phyloP scores from a whole-genome alignment of 2,888 invertebrate species.

The Stenolophus ochropezus region DNA sequence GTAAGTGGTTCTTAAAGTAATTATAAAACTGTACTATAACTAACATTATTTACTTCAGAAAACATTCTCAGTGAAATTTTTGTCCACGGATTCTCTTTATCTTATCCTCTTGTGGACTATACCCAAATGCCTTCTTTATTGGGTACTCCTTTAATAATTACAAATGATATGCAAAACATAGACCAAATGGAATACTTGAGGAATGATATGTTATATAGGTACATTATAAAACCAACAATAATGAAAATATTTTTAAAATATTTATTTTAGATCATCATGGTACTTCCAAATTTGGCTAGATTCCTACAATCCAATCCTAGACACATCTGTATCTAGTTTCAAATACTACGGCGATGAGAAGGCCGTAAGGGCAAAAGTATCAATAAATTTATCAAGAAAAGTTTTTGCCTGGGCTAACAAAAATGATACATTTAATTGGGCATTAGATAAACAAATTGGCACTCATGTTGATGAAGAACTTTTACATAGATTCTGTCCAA shows the following conservation, averaged over 20 bases:
- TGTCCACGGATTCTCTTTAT: not conserved
- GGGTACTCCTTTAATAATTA: slow-evolving; percentile 12
- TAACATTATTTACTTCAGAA: not conserved
- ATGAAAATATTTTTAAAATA: not conserved
- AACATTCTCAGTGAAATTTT: too few species aligned
- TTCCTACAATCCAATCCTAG: slow-evolving; percentile 41
- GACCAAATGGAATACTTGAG: not conserved
- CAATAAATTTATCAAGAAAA: not conserved
- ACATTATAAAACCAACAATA: not conserved
- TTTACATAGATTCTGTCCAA: slow-evolving; percentile 21
- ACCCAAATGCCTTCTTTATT: not conserved
- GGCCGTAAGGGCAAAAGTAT: not conserved
- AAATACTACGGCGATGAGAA: slow-evolving; percentile 13
- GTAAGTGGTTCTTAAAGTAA: not conserved
- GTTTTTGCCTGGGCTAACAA: not conserved
- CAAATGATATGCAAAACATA: slow-evolving; percentile 1
- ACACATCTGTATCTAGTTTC: slow-evolving; percentile 8
- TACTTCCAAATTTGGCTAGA: slow-evolving; percentile 1
- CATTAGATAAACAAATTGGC: slow-evolving; percentile 7
- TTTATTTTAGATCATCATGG: slow-evolving; percentile 9
- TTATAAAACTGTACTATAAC: not conserved
- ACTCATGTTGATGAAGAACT: slow-evolving; percentile 7
- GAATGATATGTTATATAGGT: slow-evolving; percentile 15
- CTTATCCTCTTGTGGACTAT: not conserved
- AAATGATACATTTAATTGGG: slow-evolving; percentile 27